Evolutionary conservation across 2,113 vertebrate species (phyloP), one percentile per base, ranked within the genome.

Genomic region (Oncorhynchus gorbuscha): DNA sequence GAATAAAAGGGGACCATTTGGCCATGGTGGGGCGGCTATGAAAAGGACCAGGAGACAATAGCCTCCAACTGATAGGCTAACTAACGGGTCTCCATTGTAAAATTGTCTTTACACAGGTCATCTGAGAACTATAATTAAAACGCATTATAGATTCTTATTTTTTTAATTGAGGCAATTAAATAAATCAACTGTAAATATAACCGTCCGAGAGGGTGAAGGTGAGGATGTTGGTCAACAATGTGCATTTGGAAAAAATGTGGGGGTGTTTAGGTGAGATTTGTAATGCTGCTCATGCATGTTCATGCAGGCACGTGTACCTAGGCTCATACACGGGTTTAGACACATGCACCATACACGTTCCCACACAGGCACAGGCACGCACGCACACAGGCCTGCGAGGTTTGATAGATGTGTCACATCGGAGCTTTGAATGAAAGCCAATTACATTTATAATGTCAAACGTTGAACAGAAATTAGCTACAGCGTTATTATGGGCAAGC

Each of bases 361-460:
- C 78, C 76, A 71, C 72, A 76, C 74, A 71, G 75, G 75, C 67
- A 77, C 55, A 85, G 51, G 79, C 76, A 65, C 75, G 58, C 80
- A 75, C 61, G 39, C 76, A 77, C 45, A 61, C 76, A 45, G 81
- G 76, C 71, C 93, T 91, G 91, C 89, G 64, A 87, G 6, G 82
- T 94, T 95, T 97, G 95, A 98, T 97, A 96, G 95, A 97, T 95
- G 96, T 95, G 94, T 95, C 94, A 93, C 93, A 92, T 92, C 91
- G 93, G 86, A 90, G 94, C 94, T 93, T 96, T 96, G 96, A 97
- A 96, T 95, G 88, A 86, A 94, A 94, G 93, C 94, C 96, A 96
- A 98, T 97, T 96, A 97, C 95, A 96, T 97, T 96, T 96, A 97
- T 97, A 97, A 97, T 97, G 97, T 96, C 96, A 97, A 94, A 95